A percentile compares a stretch with the other conserved stretches of the same genome.
Evolutionary conservation across 2,888 invertebrate genomes (phyloP).

Genomic region (Lochmaea capreae): DNA sequence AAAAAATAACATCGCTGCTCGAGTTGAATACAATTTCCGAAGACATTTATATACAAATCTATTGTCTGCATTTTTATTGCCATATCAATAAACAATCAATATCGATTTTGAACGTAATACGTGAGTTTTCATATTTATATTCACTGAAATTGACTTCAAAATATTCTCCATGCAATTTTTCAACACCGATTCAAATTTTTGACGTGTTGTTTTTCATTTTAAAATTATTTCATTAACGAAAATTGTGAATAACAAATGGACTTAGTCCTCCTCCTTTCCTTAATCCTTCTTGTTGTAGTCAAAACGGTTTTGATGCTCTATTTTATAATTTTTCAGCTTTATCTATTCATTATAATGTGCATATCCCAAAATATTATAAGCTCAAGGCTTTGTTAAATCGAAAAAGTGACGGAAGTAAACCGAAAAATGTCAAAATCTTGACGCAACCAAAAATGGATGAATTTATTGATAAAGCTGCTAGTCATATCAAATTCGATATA

Average conservation of each 20-base stretch:
- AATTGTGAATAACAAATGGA: no score
- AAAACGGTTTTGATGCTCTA: background rate
- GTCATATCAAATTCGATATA: no score
- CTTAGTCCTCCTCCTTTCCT: no score
- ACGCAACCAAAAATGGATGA: no score
- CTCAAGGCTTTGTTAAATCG: no score
- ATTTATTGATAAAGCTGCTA: no score
- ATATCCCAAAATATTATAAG: background rate
- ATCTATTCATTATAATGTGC: background rate
- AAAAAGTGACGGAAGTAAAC: no score
- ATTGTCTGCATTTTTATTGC: background rate
- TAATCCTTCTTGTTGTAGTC: no score
- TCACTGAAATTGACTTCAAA: background rate
- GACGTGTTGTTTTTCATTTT: no score
- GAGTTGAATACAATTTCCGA: constrained; percentile 3
- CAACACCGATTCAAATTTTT: background rate
- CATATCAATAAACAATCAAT: background rate
- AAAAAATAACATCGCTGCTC: constrained; percentile 24
- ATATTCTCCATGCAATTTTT: background rate
- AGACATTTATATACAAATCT: constrained; percentile 20
- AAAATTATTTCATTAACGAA: no score
- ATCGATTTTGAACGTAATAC: background rate
- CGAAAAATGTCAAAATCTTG: no score
- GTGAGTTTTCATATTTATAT: background rate
- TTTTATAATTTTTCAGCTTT: background rate